These are phyloP conservation scores for Odontothrips loti DNA, from an alignment of 2,888 invertebrate species.

Conservation along the genomic window DNA sequence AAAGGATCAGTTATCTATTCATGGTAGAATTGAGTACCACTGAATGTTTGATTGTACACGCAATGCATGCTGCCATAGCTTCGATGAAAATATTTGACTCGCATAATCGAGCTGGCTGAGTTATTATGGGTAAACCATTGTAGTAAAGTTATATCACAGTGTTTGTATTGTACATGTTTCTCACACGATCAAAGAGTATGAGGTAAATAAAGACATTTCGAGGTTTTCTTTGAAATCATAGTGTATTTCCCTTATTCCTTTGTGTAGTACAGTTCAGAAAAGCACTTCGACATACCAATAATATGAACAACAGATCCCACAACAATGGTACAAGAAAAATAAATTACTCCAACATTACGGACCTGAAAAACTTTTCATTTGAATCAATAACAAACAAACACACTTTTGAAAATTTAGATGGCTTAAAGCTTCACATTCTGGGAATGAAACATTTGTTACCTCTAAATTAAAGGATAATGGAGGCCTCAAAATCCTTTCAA, in stretches of 20 bases:
- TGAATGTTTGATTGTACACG: too few relatives aligned
- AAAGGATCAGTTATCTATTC: too few relatives aligned
- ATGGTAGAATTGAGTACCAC: too few relatives aligned
- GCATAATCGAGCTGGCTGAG: too few relatives aligned
- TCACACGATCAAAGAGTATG: neutral
- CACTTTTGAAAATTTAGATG: neutral
- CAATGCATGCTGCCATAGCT: too few relatives aligned
- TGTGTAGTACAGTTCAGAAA: slow-evolving; percentile 15
- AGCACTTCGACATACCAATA: neutral
- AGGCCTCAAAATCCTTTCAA: neutral
- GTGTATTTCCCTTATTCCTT: slow-evolving; percentile 22
- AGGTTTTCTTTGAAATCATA: neutral
- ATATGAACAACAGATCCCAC: slow-evolving; percentile 2
- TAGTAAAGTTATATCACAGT: too few relatives aligned
- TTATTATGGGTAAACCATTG: too few relatives aligned
- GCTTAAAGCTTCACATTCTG: neutral
- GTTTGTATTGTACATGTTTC: neutral
- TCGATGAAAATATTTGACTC: too few relatives aligned
- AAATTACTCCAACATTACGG: neutral
- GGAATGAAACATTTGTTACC: neutral
- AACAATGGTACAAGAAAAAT: slow-evolving; percentile 1
- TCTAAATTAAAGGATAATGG: neutral
- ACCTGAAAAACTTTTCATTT: neutral
- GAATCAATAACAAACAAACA: neutral
- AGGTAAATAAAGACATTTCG: neutral